A percentile compares a stretch with the other conserved stretches of the same genome.
Conservation (phyloP, 1,140 invertebrate genomes). For the Alviniconcha marisindica region DNA sequence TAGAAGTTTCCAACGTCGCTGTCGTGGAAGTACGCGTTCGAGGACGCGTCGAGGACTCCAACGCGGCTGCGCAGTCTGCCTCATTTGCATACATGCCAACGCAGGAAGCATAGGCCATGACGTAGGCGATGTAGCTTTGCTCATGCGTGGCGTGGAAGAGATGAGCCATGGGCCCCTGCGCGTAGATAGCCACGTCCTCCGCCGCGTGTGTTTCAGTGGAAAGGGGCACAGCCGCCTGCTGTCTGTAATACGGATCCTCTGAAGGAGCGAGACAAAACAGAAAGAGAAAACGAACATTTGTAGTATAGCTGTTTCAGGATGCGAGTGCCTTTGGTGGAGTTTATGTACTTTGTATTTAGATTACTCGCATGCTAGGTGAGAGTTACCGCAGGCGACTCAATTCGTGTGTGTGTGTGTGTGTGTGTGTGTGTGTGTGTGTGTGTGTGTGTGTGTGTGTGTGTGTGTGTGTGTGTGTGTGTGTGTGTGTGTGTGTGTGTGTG, state of each 20-base stretch:
- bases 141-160: slow-evolving; percentile 93
- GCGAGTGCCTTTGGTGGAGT: too few species aligned
- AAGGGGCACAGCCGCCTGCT: background rate
- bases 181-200: slow-evolving; percentile 75
- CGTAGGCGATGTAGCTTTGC: slow-evolving; percentile 92
- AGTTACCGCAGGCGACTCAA: background rate
- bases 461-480: slow-evolving; percentile 29
- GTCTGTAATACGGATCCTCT: background rate
- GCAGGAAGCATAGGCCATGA: slow-evolving; percentile 81
- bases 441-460: slow-evolving; percentile 18
- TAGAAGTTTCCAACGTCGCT: too few species aligned
- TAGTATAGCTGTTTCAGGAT: too few species aligned
- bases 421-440: slow-evolving; percentile 19
- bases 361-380: too few species aligned
- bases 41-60: too few species aligned
- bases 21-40: too few species aligned
- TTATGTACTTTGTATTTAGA: too few species aligned
- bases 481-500: slow-evolving; percentile 20
- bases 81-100: slow-evolving; percentile 61
- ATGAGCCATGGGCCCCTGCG: slow-evolving; percentile 89
- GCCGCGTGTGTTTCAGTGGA: slow-evolving; percentile 59
- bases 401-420: slow-evolving; percentile 16
- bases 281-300: slow-evolving; percentile 16
- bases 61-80: slow-evolving; percentile 34
- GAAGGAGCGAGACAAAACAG: slow-evolving; percentile 4